phyloP scores from a whole-genome alignment of 2,888 invertebrate species.

The Eupithecia tripunctaria region DNA sequence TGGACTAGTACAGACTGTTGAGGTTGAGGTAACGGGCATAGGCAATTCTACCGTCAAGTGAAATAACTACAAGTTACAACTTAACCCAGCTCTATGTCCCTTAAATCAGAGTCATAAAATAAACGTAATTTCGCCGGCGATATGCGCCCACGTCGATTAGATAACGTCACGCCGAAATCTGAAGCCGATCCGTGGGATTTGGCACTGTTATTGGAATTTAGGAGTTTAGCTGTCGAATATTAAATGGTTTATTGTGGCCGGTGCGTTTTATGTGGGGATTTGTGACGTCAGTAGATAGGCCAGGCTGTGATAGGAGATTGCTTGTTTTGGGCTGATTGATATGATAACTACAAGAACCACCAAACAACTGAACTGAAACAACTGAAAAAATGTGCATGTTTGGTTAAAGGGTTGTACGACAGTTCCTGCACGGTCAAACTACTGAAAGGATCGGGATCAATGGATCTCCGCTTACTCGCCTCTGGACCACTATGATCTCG shows the following conservation, averaged over 20 bases:
- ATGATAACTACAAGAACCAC: background rate
- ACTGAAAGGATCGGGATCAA: background rate
- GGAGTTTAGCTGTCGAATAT: slow-evolving; percentile 57
- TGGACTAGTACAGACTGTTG: too few relatives aligned
- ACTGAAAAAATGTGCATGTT: background rate
- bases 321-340: background rate
- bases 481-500: background rate
- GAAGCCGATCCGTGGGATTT: slow-evolving; percentile 76
- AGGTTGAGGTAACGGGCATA: too few relatives aligned
- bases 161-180: slow-evolving; percentile 79
- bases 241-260: slow-evolving; percentile 34
- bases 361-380: background rate
- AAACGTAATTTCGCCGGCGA: slow-evolving; percentile 80
- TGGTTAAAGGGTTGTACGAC: background rate
- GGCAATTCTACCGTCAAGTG: background rate
- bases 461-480: background rate
- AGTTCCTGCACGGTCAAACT: background rate
- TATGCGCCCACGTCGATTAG: slow-evolving; percentile 75
- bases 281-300: slow-evolving; percentile 29
- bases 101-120: slow-evolving; percentile 84
- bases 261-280: slow-evolving; percentile 31
- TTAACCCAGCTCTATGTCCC: slow-evolving; percentile 38
- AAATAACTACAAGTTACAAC: background rate
- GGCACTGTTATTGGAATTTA: slow-evolving; percentile 72
- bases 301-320: slow-evolving; percentile 11